A percentile compares a stretch with the other conserved stretches of the same genome.
phyloP scores from a whole-genome alignment of 1,140 invertebrate genomes.

The Trypoxylus dichotomus region DNA sequence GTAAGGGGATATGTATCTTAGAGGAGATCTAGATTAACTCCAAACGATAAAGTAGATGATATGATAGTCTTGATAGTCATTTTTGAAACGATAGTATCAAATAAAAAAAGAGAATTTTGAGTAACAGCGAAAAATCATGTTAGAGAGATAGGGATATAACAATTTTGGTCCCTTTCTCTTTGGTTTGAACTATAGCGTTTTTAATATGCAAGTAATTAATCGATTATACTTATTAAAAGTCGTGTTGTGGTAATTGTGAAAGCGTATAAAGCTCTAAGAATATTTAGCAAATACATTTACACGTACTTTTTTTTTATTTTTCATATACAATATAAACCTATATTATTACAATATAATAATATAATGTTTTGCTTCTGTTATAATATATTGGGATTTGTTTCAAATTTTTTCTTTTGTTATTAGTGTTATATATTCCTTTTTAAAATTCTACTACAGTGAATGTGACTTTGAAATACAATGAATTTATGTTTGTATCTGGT shows the following conservation, averaged over 20 bases:
- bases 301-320: not conserved
- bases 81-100: not conserved
- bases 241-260: constrained; percentile 32
- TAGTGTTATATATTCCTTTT: not conserved
- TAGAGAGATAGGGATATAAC: constrained; percentile 27
- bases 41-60: not conserved
- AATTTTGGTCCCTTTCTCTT: not conserved
- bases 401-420: not conserved
- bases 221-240: constrained; percentile 14
- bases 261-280: constrained; percentile 29
- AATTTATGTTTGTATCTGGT: too few relatives aligned
- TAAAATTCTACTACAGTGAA: not conserved
- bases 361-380: not conserved
- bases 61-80: not conserved
- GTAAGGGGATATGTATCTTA: too few relatives aligned
- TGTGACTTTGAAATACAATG: not conserved
- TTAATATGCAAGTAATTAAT: constrained; percentile 1
- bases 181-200: too few relatives aligned
- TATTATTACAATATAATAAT: constrained; percentile 29
- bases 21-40: too few relatives aligned
- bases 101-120: constrained; percentile 24
- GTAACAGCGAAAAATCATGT: constrained; percentile 27
- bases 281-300: constrained; percentile 30
- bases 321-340: constrained; percentile 33
- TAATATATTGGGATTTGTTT: not conserved